These are phyloP conservation scores for Gallinago jamesoni DNA, from an alignment of 2,113 vertebrate species.

Conservation along the genomic window DNA sequence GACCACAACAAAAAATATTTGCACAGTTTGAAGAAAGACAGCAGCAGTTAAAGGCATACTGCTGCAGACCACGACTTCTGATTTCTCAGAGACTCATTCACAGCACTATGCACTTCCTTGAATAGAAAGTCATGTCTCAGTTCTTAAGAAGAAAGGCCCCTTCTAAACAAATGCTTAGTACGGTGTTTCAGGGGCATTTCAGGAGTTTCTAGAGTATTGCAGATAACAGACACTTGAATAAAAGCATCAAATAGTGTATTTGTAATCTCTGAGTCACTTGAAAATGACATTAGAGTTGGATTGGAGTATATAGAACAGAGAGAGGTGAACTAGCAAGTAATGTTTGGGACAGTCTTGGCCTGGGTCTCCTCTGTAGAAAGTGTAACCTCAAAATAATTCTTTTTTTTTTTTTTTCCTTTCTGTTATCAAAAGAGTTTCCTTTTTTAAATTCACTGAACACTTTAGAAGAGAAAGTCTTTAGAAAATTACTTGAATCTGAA, in stretches of 20 bases:
- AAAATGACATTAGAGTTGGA: background rate
- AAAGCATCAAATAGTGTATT: background rate
- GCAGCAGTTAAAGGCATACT: background rate
- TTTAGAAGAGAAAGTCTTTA: background rate
- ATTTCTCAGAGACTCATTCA: background rate
- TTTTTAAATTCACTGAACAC: background rate
- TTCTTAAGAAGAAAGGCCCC: background rate
- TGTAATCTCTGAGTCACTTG: background rate
- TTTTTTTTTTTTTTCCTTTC: background rate
- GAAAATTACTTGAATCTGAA: background rate
- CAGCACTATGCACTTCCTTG: background rate
- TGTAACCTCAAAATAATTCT: background rate
- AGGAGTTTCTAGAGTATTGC: background rate
- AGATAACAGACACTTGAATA: background rate
- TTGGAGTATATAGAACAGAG: background rate
- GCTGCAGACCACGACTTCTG: background rate
- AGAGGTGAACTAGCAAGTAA: background rate
- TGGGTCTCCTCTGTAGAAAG: background rate
- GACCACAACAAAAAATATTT: background rate
- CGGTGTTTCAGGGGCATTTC: background rate
- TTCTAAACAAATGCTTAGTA: background rate
- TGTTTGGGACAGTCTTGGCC: accelerated
- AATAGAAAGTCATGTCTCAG: background rate
- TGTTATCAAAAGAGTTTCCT: background rate
- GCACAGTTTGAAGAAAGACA: background rate